phyloP scores from a whole-genome alignment of 2,797 vertebrate species.

The Garrulus glandarius region DNA sequence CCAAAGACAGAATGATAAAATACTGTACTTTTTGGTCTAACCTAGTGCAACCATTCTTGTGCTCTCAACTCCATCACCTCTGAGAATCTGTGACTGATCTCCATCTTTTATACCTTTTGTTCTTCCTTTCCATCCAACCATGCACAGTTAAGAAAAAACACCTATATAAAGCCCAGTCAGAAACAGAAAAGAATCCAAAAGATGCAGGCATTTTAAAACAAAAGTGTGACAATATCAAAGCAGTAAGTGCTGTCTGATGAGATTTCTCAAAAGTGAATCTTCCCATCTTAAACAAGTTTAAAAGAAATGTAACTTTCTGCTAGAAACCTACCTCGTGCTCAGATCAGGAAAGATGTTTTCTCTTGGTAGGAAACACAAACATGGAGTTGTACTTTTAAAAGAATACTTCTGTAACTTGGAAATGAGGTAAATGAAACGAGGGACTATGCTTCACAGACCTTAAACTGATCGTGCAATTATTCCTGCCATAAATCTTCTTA shows the following conservation, averaged over 20 bases:
- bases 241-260: background rate
- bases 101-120: background rate
- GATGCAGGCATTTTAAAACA: background rate
- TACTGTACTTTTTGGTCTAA: background rate
- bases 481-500: background rate
- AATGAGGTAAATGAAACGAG: background rate
- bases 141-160: background rate
- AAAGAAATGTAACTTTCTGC: background rate
- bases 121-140: background rate
- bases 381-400: background rate
- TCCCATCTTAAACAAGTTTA: background rate
- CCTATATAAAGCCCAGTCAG: background rate
- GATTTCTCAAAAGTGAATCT: background rate
- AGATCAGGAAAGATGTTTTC: background rate
- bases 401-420: background rate
- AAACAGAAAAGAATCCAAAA: background rate
- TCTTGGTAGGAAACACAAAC: background rate
- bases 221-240: background rate
- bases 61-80: background rate
- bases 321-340: background rate
- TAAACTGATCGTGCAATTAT: background rate
- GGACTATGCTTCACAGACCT: background rate
- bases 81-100: background rate
- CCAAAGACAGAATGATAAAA: background rate
- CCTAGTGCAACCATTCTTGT: background rate